Evolutionary conservation across 1,140 invertebrate species (phyloP).

Genomic region (Bilobella aurantiaca): DNA sequence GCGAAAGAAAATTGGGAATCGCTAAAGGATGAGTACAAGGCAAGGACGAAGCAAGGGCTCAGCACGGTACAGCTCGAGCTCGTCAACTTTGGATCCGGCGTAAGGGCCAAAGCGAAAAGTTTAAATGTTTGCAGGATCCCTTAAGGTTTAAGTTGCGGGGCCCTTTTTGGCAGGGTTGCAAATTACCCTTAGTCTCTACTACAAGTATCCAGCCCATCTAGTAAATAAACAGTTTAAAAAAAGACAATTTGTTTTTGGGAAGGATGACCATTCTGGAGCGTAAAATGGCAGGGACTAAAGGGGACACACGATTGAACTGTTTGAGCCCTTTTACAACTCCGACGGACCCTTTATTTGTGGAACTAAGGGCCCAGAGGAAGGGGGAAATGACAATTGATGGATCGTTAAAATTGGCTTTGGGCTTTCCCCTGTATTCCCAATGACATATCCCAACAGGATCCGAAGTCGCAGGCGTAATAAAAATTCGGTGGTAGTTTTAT

Average conservation of each 20-base stretch:
- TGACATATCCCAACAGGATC: background rate
- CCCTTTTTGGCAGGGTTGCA: background rate
- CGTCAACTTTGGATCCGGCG: too few relatives aligned
- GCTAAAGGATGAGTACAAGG: background rate
- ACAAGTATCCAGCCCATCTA: background rate
- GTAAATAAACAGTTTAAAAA: too few relatives aligned
- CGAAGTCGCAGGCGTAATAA: background rate
- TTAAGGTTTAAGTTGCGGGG: background rate
- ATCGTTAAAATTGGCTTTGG: conserved; percentile 24
- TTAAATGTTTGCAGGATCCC: background rate
- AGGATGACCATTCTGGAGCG: too few relatives aligned
- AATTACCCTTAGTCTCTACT: background rate
- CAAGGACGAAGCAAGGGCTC: too few relatives aligned
- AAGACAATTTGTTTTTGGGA: too few relatives aligned
- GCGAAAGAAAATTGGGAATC: background rate
- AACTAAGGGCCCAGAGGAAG: background rate
- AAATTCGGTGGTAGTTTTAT: background rate
- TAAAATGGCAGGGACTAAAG: too few relatives aligned
- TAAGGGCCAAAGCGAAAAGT: too few relatives aligned
- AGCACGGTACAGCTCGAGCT: too few relatives aligned
- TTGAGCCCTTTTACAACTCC: background rate
- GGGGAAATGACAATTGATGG: conserved; percentile 15
- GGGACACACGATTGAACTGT: too few relatives aligned
- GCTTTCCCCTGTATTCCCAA: background rate
- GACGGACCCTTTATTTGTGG: too few relatives aligned